A percentile compares a stretch with the other conserved stretches of the same genome.
Conservation (phyloP, 2,888 invertebrate genomes). For the Sarcophaga caerulescens region DNA sequence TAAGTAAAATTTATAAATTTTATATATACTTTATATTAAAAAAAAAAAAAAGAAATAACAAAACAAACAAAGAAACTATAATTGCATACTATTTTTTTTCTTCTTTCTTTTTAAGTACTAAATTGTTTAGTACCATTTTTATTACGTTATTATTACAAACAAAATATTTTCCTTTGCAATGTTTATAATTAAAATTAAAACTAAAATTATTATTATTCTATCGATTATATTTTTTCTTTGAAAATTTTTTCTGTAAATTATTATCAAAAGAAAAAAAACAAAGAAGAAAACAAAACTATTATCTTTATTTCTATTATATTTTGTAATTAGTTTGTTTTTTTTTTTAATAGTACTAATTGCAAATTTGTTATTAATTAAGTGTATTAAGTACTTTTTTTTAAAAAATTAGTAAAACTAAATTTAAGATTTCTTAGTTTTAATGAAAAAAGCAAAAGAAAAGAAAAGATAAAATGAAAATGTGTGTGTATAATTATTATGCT, state of each 20-base stretch:
- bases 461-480: slow-evolving; percentile 32
- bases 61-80: slow-evolving; percentile 3
- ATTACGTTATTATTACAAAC: neutral
- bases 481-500: neutral
- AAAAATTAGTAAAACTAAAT: slow-evolving; percentile 59
- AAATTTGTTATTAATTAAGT: slow-evolving; percentile 64
- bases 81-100: too few species aligned
- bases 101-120: neutral
- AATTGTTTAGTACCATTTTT: slow-evolving; percentile 28
- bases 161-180: neutral
- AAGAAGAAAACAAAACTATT: neutral
- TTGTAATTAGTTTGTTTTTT: slow-evolving; percentile 57
- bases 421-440: slow-evolving; percentile 63
- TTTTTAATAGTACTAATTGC: slow-evolving; percentile 43
- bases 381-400: slow-evolving; percentile 58
- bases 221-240: slow-evolving; percentile 21
- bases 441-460: slow-evolving; percentile 5
- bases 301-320: slow-evolving; percentile 26
- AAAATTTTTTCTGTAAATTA: slow-evolving; percentile 27
- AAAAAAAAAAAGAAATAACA: neutral
- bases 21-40: slow-evolving; percentile 9
- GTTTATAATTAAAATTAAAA: neutral
- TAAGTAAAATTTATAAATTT: slow-evolving; percentile 47
- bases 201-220: too few species aligned
- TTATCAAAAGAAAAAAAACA: slow-evolving; percentile 11